Evolutionary conservation across 1,140 invertebrate species (phyloP).

Genomic region (Bombus confusus): DNA sequence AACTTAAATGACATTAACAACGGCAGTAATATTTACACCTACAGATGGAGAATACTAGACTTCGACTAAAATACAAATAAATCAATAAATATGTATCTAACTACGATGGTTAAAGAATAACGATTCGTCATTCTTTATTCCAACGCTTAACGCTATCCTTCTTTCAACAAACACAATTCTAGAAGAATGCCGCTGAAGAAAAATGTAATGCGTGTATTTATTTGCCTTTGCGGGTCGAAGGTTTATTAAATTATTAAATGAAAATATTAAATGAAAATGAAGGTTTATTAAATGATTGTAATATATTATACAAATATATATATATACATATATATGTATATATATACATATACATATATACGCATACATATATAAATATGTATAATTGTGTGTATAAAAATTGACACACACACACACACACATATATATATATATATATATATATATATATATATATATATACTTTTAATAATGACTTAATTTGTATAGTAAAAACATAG

Average conservation of each 20-base stretch:
- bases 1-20: background rate
- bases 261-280: slow-evolving; percentile 12
- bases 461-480: slow-evolving; percentile 55
- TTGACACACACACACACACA: background rate
- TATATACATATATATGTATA: background rate
- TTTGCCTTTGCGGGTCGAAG: slow-evolving; percentile 68
- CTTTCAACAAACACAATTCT: background rate
- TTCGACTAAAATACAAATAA: background rate
- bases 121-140: background rate
- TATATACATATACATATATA: too few species aligned
- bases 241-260: slow-evolving; percentile 49
- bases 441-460: slow-evolving; percentile 3
- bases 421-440: slow-evolving; percentile 21
- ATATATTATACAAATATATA: slow-evolving; percentile 48
- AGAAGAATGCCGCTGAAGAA: background rate
- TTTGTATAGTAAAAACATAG: slow-evolving; percentile 21
- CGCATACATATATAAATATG: background rate
- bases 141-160: background rate
- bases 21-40: slow-evolving; percentile 17
- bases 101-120: background rate
- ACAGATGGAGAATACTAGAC: background rate
- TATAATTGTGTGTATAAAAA: slow-evolving; percentile 43
- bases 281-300: slow-evolving; percentile 52
- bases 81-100: background rate
- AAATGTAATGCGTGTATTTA: slow-evolving; percentile 49